These are phyloP conservation scores for Naso thynnoides DNA, from an alignment of 2,797 vertebrate species.

Conservation along the genomic window DNA sequence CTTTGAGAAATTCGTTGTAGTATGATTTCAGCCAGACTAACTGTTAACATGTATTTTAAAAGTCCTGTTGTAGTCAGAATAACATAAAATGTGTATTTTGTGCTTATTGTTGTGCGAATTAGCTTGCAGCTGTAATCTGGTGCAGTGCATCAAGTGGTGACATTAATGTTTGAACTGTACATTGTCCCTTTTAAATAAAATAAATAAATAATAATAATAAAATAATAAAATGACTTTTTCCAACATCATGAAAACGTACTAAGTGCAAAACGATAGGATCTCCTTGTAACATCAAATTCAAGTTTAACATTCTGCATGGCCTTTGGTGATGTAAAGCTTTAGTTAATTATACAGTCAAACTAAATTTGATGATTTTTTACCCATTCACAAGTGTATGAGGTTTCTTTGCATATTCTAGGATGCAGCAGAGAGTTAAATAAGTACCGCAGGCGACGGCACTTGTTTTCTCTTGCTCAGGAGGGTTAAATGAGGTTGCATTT, in stretches of 20 bases:
- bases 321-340: not conserved
- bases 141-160: not conserved
- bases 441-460: slow-evolving; percentile 31
- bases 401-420: slow-evolving; percentile 18
- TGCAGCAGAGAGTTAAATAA: slow-evolving; percentile 17
- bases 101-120: too few species aligned
- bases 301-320: not conserved
- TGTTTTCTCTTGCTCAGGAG: slow-evolving; percentile 43
- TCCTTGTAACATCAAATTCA: not conserved
- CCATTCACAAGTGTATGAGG: slow-evolving; percentile 21
- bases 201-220: too few species aligned
- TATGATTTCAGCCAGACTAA: too few species aligned
- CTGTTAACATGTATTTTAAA: too few species aligned
- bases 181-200: too few species aligned
- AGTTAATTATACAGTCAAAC: slow-evolving; percentile 7
- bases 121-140: too few species aligned
- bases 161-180: too few species aligned
- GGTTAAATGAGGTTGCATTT: slow-evolving; percentile 55
- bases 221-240: too few species aligned
- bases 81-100: too few species aligned
- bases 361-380: slow-evolving; percentile 18
- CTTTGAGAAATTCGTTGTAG: too few species aligned
- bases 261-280: not conserved
- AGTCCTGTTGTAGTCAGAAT: too few species aligned
- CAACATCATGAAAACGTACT: too few species aligned